A percentile compares a stretch with the other conserved stretches of the same genome.
phyloP scores from a whole-genome alignment of 2,888 invertebrate genomes.

The Stictocephala bisonia region DNA sequence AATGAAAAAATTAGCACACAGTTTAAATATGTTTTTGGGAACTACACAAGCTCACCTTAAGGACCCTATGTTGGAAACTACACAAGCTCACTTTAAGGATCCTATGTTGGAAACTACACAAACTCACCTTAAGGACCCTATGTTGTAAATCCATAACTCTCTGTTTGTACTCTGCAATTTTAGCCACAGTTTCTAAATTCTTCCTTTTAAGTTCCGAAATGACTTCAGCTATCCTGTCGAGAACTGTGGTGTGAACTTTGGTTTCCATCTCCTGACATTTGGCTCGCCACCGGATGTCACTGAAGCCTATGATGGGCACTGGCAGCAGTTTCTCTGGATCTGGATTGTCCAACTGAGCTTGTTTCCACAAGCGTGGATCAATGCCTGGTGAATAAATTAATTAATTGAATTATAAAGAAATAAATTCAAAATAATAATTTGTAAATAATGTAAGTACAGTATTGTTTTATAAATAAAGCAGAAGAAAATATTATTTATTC shows the following conservation, averaged over 20 bases:
- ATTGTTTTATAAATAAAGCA: too few relatives aligned
- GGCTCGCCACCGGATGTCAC: conserved; percentile 76
- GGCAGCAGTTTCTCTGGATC: conserved; percentile 91
- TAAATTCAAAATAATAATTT: too few relatives aligned
- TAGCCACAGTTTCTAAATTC: conserved; percentile 83
- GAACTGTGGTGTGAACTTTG: conserved; percentile 81
- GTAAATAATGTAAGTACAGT: too few relatives aligned
- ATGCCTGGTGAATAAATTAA: too few relatives aligned
- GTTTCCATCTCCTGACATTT: conserved; percentile 88
- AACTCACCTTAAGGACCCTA: conserved; percentile 82
- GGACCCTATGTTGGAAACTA: too few relatives aligned
- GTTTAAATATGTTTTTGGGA: too few relatives aligned
- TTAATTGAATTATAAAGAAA: too few relatives aligned
- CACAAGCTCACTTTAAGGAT: conserved; percentile 84
- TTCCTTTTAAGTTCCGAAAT: conserved; percentile 82
- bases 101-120: conserved; percentile 84
- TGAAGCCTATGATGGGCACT: conserved; percentile 93
- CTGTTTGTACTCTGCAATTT: conserved; percentile 76
- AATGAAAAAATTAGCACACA: too few relatives aligned
- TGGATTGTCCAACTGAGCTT: conserved; percentile 96
- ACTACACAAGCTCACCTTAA: too few relatives aligned
- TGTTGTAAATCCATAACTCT: conserved; percentile 86
- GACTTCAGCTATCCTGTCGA: conserved; percentile 82
- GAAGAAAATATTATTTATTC: too few relatives aligned
- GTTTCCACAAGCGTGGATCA: conserved; percentile 93